Conservation (phyloP, 2,888 invertebrate species). For the Conus canariensis region DNA sequence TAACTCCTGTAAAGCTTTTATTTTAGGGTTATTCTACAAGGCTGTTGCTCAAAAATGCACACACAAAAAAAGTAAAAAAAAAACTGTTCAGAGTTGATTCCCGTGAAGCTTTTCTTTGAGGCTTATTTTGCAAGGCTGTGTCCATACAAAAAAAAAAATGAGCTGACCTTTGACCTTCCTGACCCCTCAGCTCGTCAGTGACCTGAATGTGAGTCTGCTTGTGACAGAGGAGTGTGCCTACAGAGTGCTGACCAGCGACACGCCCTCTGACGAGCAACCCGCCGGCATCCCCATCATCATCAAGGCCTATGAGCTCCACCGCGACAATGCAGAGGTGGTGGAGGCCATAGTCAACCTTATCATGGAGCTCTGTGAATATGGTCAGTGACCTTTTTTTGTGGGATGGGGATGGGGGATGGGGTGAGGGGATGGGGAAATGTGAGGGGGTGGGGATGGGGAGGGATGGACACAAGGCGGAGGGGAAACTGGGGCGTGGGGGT, state of each 20-base stretch:
- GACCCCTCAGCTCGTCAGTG: no score
- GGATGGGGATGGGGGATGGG: not conserved
- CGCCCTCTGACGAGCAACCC: conserved; percentile 60
- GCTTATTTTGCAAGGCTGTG: no score
- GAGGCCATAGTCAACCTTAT: conserved; percentile 74
- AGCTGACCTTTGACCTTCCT: no score
- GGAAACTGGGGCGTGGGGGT: not conserved
- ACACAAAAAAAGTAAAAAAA: no score
- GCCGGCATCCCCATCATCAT: conserved; percentile 72
- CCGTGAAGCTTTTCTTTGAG: no score
- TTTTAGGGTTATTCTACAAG: no score
- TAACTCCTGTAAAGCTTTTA: no score
- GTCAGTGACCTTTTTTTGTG: conserved; percentile 55
- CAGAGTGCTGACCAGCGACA: conserved; percentile 70
- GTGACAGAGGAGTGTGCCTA: conserved; percentile 71
- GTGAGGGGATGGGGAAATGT: not conserved
- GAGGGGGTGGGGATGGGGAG: not conserved
- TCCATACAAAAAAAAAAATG: no score
- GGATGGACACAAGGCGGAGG: not conserved
- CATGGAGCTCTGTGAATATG: conserved; percentile 75
- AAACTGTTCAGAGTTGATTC: no score
- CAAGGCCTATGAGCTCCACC: conserved; percentile 73
- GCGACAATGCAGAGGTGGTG: conserved; percentile 76
- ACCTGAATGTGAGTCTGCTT: not conserved
- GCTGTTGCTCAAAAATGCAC: no score